Conservation (phyloP, 37 sponge, comb jelly and placozoan genomes). For the Aphrocallistes beatrix region DNA sequence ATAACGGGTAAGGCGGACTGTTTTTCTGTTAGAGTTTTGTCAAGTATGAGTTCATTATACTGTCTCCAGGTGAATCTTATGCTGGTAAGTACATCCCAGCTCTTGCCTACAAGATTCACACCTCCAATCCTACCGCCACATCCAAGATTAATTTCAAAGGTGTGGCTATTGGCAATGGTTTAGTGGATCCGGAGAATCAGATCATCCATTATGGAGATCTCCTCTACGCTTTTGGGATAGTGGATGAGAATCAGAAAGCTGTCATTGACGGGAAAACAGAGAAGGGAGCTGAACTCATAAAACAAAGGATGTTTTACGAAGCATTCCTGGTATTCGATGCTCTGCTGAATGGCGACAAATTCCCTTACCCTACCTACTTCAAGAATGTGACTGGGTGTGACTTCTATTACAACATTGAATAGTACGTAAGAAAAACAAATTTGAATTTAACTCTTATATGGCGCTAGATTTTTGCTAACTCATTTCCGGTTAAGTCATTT, state of each 20-base stretch:
- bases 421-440: too few species aligned
- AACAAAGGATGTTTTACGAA: conserved; percentile 24
- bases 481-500: too few species aligned
- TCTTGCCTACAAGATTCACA: conserved; percentile 63
- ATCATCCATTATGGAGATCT: conserved; percentile 39
- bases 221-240: conserved; percentile 43
- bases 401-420: conserved; percentile 62
- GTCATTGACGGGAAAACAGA: conserved; percentile 30
- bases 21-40: not conserved
- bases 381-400: conserved; percentile 62
- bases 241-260: conserved; percentile 35
- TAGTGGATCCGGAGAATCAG: conserved; percentile 64
- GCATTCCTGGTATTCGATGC: conserved; percentile 64
- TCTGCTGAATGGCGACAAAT: conserved; percentile 64
- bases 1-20: conserved; percentile 68
- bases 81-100: conserved; percentile 88
- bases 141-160: conserved; percentile 62
- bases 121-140: conserved; percentile 24
- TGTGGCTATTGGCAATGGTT: conserved; percentile 69
- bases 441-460: too few species aligned
- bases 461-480: too few species aligned
- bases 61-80: conserved; percentile 58
- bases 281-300: conserved; percentile 28
- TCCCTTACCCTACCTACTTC: conserved; percentile 62
- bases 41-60: not conserved